Percentiles rank a stretch among this genome's conserved stretches.
phyloP scores from a whole-genome alignment of 2,113 vertebrate species.

The Polyodon spathula region DNA sequence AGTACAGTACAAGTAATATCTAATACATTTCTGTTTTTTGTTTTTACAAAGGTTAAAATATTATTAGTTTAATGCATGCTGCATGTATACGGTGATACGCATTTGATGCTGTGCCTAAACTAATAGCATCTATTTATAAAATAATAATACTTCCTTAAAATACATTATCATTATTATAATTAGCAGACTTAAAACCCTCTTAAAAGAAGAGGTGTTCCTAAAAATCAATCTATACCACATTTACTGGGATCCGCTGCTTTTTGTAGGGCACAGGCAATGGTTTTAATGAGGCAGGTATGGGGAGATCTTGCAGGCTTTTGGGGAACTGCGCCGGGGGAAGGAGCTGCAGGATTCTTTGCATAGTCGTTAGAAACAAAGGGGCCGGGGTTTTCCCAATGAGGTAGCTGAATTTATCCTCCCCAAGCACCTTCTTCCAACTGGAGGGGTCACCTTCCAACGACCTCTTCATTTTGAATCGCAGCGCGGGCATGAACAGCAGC shows the following conservation, averaged over 20 bases:
- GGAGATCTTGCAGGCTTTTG: conserved; percentile 65
- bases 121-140: no score
- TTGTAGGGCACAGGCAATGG: conserved; percentile 36
- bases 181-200: no score
- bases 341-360: conserved; percentile 66
- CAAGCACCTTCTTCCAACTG: conserved; percentile 61
- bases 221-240: no score
- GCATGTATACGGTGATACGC: no score
- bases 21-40: no score
- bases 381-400: conserved; percentile 61
- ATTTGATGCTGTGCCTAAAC: no score
- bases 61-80: no score
- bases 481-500: conserved; percentile 67
- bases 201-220: no score
- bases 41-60: no score
- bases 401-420: conserved; percentile 63
- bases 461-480: conserved; percentile 60
- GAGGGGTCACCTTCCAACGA: conserved; percentile 52
- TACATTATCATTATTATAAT: no score
- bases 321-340: conserved; percentile 65
- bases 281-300: conserved; percentile 69
- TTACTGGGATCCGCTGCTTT: background rate
- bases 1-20: no score
- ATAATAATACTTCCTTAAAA: no score
- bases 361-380: conserved; percentile 64